Percentiles rank a stretch among this genome's conserved stretches.
Evolutionary conservation across 1,140 invertebrate genomes (phyloP).

Genomic region (Episyrphus balteatus): DNA sequence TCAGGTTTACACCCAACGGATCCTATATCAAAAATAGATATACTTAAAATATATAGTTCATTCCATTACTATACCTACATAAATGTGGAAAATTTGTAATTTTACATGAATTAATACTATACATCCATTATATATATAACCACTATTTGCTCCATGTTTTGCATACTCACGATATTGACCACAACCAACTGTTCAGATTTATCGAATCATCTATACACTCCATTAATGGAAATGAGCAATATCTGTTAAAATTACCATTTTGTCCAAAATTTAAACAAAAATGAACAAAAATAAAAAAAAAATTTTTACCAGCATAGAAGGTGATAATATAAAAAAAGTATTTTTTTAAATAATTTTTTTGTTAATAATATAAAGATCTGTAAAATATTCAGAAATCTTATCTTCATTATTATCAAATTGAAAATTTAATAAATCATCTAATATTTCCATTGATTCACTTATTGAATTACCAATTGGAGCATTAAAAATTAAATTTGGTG

Average conservation of each 20-base stretch:
- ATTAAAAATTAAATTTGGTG: background rate
- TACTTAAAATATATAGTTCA: too few relatives aligned
- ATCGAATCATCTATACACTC: slow-evolving; percentile 18
- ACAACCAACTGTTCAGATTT: too few relatives aligned
- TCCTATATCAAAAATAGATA: too few relatives aligned
- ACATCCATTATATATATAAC: too few relatives aligned
- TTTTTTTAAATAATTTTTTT: slow-evolving; percentile 12
- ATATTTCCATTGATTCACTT: background rate
- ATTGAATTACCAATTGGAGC: too few relatives aligned
- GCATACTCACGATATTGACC: too few relatives aligned
- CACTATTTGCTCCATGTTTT: too few relatives aligned
- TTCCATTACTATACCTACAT: too few relatives aligned
- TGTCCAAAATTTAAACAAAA: slow-evolving; percentile 23
- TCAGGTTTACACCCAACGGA: too few relatives aligned
- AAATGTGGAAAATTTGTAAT: too few relatives aligned
- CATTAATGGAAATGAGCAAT: slow-evolving; percentile 22
- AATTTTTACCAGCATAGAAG: slow-evolving; percentile 13
- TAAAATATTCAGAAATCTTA: background rate
- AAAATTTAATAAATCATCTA: slow-evolving; percentile 1
- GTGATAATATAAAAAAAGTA: slow-evolving; percentile 8
- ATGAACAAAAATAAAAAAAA: slow-evolving; percentile 7
- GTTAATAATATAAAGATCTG: background rate
- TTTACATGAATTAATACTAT: too few relatives aligned
- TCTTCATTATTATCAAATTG: slow-evolving; percentile 1
- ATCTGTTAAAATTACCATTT: slow-evolving; percentile 26